phyloP scores from a whole-genome alignment of 1,140 invertebrate species.

The Drosophila chauvacae region DNA sequence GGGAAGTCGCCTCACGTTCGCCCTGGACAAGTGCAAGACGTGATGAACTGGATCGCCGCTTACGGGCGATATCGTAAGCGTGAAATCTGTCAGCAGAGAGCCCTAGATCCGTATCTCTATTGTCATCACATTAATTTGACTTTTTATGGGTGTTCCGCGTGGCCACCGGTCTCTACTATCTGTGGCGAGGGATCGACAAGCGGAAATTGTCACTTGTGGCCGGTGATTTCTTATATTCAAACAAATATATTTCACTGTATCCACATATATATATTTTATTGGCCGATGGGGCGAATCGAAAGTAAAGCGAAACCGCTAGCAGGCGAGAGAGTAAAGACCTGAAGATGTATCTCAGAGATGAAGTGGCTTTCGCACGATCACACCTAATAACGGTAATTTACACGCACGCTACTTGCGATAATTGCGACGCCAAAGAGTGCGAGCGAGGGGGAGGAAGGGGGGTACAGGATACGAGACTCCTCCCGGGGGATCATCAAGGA shows the following conservation, averaged over 20 bases:
- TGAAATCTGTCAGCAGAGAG: constrained; percentile 63
- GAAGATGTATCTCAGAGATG: constrained; percentile 22
- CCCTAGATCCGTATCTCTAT: constrained; percentile 27
- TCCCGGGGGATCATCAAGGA: constrained; percentile 9
- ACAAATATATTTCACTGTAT: neutral
- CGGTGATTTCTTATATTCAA: neutral
- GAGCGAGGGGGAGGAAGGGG: constrained; percentile 11
- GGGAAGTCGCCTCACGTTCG: constrained; percentile 32
- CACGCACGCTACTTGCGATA: constrained; percentile 74
- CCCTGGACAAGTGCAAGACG: constrained; percentile 37
- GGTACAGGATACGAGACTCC: constrained; percentile 57
- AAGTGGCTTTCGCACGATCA: constrained; percentile 74
- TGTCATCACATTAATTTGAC: constrained; percentile 80
- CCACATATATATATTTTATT: constrained; percentile 16
- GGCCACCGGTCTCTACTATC: constrained; percentile 11
- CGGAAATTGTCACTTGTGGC: constrained; percentile 66
- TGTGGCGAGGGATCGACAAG: constrained; percentile 6
- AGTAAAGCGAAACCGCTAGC: constrained; percentile 62
- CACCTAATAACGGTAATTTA: constrained; percentile 84
- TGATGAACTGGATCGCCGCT: constrained; percentile 34
- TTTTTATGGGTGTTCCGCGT: constrained; percentile 75
- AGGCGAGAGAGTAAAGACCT: neutral
- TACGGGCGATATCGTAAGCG: constrained; percentile 63
- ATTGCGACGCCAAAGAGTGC: constrained; percentile 61
- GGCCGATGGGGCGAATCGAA: constrained; percentile 32